Percentiles rank a stretch among this genome's conserved stretches.
Evolutionary conservation across 2,113 vertebrate genomes (phyloP).

Genomic region (Cervus canadensis): DNA sequence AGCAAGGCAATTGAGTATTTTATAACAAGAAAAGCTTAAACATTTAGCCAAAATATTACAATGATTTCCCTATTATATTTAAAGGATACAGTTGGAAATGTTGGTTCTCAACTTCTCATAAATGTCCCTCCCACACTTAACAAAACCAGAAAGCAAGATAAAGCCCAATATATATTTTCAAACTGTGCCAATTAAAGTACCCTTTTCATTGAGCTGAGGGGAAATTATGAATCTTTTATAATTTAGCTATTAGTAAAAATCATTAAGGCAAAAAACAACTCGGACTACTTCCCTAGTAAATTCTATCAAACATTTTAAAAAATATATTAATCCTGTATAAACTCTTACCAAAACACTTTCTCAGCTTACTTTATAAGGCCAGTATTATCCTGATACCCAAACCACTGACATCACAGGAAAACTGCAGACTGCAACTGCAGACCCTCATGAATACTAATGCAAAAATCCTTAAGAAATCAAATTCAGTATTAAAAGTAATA

Average conservation of each 20-base stretch:
- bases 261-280: background rate
- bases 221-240: background rate
- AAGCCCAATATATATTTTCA: conserved; percentile 3
- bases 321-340: background rate
- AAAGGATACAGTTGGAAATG: background rate
- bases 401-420: background rate
- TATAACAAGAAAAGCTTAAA: background rate
- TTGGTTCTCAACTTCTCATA: background rate
- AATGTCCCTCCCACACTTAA: background rate
- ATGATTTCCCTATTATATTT: background rate
- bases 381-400: conserved; percentile 12
- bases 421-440: background rate
- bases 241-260: background rate
- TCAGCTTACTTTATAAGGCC: background rate
- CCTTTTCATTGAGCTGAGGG: background rate
- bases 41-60: background rate
- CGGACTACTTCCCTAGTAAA: background rate
- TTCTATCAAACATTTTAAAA: background rate
- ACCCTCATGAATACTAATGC: background rate
- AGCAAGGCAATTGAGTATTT: background rate
- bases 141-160: conserved; percentile 10
- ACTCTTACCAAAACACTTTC: background rate
- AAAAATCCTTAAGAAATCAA: conserved; percentile 42
- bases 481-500: background rate
- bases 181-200: background rate